Percentiles rank a stretch among this genome's conserved stretches.
Conservation (phyloP, 2,888 invertebrate genomes). For the Dolichopus griseipennis region DNA sequence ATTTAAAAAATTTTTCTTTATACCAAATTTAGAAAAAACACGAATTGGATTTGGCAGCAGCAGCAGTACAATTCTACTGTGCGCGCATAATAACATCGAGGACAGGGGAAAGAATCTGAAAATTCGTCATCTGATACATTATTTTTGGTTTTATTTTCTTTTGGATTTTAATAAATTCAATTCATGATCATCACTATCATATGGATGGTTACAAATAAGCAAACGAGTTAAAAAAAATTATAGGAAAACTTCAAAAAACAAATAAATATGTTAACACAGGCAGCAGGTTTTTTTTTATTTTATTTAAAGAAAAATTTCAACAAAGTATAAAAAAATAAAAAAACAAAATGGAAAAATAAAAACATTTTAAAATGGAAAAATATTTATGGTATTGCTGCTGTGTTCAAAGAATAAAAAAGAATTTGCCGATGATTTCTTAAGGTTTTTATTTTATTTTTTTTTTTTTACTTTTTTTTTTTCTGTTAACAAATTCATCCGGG, state of each 20-base stretch:
- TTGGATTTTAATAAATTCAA: background rate
- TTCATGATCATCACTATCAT: background rate
- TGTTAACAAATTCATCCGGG: background rate
- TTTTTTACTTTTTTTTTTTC: background rate
- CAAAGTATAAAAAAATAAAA: background rate
- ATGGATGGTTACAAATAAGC: too few relatives aligned
- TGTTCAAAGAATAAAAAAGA: conserved; percentile 4
- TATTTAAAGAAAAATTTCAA: too few relatives aligned
- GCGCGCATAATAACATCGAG: background rate
- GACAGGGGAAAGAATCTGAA: background rate
- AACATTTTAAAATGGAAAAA: background rate
- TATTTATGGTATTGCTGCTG: conserved; percentile 5
- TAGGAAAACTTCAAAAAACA: background rate
- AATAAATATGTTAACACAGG: conserved; percentile 2
- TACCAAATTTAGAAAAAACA: conserved; percentile 5
- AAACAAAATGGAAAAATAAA: background rate
- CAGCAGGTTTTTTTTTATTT: background rate
- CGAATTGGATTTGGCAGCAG: background rate
- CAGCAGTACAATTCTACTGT: background rate
- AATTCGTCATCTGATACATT: background rate
- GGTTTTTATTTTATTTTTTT: too few relatives aligned
- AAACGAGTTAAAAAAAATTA: background rate
- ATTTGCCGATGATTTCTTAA: background rate
- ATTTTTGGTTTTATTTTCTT: too few relatives aligned
- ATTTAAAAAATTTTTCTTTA: background rate